Percentiles rank a stretch among this genome's conserved stretches.
Evolutionary conservation across 1,140 invertebrate species (phyloP).

Genomic region (Hypsibius dujardini): DNA sequence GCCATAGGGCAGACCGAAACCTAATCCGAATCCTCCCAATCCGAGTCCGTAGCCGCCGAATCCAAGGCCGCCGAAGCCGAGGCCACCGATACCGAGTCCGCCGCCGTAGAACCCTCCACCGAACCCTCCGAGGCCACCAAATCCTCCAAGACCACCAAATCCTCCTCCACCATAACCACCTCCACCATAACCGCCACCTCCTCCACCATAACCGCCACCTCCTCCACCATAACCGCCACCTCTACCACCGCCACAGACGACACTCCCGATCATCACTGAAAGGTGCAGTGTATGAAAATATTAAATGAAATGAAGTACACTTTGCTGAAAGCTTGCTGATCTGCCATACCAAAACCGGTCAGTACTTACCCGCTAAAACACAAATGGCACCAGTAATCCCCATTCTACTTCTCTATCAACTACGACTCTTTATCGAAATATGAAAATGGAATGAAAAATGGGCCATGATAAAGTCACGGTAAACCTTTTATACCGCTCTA

Average conservation of each 20-base stretch:
- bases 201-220: neutral
- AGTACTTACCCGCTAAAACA: too few species aligned
- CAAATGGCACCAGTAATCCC: too few species aligned
- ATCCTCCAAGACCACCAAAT: neutral
- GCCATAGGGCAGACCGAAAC: neutral
- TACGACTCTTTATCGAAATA: too few species aligned
- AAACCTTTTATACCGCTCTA: too few species aligned
- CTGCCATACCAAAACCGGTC: too few species aligned
- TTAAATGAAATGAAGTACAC: neutral
- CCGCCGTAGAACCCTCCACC: slow-evolving; percentile 4
- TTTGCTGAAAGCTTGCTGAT: too few species aligned
- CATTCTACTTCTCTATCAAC: too few species aligned
- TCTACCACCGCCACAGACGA: neutral
- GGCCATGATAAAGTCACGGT: too few species aligned
- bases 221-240: slow-evolving; percentile 3
- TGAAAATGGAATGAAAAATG: too few species aligned
- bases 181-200: neutral
- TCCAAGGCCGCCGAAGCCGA: slow-evolving; percentile 9
- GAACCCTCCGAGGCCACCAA: slow-evolving; percentile 8
- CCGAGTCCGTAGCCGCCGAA: neutral
- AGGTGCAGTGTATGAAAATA: neutral
- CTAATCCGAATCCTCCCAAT: slow-evolving; percentile 5
- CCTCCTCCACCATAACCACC: slow-evolving; percentile 5
- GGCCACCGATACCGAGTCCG: neutral
- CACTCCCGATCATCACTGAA: neutral